These are phyloP conservation scores for Ciconia boyciana DNA, from an alignment of 2,113 vertebrate genomes.

Conservation along the genomic window DNA sequence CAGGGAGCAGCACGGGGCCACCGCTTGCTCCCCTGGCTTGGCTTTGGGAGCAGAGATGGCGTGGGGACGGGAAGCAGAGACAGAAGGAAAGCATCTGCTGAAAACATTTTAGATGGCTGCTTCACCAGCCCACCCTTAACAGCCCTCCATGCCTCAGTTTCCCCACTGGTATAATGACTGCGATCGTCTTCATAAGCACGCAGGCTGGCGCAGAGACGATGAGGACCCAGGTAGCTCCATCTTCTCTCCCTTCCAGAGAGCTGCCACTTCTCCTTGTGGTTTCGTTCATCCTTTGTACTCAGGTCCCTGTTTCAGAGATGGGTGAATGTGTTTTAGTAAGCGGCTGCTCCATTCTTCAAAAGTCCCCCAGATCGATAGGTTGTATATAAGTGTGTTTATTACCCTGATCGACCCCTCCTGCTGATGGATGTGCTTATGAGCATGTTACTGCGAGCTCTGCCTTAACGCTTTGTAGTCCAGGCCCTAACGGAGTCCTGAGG, in stretches of 20 bases:
- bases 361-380: slow-evolving; percentile 10
- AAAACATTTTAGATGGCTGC: neutral
- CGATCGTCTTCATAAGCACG: neutral
- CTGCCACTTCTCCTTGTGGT: neutral
- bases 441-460: neutral
- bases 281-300: neutral
- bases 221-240: neutral
- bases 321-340: slow-evolving; percentile 11
- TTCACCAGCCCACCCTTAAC: neutral
- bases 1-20: neutral
- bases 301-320: neutral
- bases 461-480: neutral
- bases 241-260: neutral
- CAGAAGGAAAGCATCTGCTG: neutral
- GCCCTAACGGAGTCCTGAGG: rapidly evolving
- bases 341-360: neutral
- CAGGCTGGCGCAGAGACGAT: neutral
- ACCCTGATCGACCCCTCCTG: slow-evolving; percentile 31
- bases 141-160: neutral
- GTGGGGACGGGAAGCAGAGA: neutral
- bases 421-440: slow-evolving; percentile 7
- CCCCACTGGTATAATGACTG: neutral
- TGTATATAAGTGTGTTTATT: slow-evolving; percentile 49
- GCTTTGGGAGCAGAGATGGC: neutral
- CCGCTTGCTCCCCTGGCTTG: neutral